Evolutionary conservation across 2,113 vertebrate genomes (phyloP), one percentile per base, ranked within the genome.

Genomic region (Theristicus caerulescens): DNA sequence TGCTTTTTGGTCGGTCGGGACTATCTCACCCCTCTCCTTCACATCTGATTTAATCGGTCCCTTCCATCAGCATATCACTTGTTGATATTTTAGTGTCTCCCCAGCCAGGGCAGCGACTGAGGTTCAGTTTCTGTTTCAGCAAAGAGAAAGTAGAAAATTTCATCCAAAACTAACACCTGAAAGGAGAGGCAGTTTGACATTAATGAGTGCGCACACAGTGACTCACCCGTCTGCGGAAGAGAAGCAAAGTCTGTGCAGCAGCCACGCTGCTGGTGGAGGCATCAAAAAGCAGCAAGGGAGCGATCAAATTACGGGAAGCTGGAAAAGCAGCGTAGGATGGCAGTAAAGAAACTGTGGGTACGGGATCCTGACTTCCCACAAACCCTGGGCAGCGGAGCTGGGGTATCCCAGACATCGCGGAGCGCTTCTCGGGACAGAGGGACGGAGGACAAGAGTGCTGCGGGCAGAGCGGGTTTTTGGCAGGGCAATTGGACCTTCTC

Each of bases 171-270:
- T n/a, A 93, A 89, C 57, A 52, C 73, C 86, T 89, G 86, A 57
- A 19, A 96, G 87, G 81, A 76, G 73, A 79, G 86, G 84, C 86
- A 81, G 65, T 74, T 87, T 96, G 93, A 94, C 89, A 67, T 74
- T 71, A 79, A 94, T 76, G 73, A 9, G 87, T 61, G 93, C 36
- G 93, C 67, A 85, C 91, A 25, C 9, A 4, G 91, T 94, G 94
- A 96, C 69, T 96, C 93, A 96, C 42, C 86, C 1, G 15, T 19
- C 91, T 77, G 88, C 86, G 76, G 57, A 38, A 74, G 66, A 72
- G 82, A 64, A 54, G 29, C 18, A 1, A 84, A 52, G 55, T 66
- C 86, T 86, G 69, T 4, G 83, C 59, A 18, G 93, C 95, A 69
- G 88, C 62, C 67, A 19, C 13, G 6, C 91, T 92, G 66, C 95